Conservation (phyloP, 2,113 vertebrate species). For the Lophochroa leadbeateri region DNA sequence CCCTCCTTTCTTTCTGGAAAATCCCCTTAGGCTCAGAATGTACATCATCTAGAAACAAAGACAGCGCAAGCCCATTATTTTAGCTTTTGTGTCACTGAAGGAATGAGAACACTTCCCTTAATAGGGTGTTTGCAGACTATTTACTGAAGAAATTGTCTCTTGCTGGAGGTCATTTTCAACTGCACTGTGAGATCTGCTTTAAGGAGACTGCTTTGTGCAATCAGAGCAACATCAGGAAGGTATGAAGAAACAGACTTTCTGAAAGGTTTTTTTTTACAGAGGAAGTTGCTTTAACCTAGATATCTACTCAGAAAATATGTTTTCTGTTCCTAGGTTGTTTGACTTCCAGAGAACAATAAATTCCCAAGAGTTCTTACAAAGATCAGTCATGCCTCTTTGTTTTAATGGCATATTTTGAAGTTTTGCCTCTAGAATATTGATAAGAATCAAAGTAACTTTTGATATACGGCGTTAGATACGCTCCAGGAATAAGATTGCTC, state of each 20-base stretch:
- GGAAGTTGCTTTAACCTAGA: slow-evolving; percentile 31
- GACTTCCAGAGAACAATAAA: slow-evolving; percentile 32
- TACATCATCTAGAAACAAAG: neutral
- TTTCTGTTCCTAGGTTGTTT: slow-evolving; percentile 41
- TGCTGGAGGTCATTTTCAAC: slow-evolving; percentile 20
- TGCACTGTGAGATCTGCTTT: neutral
- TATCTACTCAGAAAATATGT: slow-evolving; percentile 24
- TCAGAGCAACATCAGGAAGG: neutral
- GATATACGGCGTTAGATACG: slow-evolving; percentile 56
- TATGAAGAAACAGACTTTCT: neutral
- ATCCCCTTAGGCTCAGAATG: slow-evolving; percentile 4
- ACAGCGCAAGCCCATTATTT: neutral
- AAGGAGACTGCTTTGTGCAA: neutral
- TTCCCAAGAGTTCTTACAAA: slow-evolving; percentile 40
- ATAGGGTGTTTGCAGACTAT: neutral
- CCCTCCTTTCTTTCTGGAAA: neutral
- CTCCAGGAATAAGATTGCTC: slow-evolving; percentile 61
- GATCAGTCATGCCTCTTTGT: slow-evolving; percentile 54
- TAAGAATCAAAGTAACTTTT: slow-evolving; percentile 70
- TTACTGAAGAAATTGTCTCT: slow-evolving; percentile 16
- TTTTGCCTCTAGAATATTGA: slow-evolving; percentile 59
- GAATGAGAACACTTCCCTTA: slow-evolving; percentile 16
- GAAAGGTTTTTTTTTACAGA: neutral
- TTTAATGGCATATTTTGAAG: slow-evolving; percentile 60
- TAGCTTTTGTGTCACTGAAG: neutral